Evolutionary conservation across 1,140 invertebrate species (phyloP).

Genomic region (Solenopsis invicta): DNA sequence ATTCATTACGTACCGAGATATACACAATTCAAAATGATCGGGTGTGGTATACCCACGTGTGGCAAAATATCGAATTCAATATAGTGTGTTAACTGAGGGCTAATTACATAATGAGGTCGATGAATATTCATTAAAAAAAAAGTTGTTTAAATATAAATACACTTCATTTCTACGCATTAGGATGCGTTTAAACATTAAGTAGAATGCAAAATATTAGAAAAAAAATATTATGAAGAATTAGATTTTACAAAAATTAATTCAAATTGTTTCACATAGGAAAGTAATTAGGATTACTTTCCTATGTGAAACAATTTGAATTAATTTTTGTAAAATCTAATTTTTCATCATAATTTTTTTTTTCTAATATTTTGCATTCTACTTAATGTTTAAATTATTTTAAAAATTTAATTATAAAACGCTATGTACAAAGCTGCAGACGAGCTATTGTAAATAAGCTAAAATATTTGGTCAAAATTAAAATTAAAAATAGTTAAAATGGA

Average conservation of each 20-base stretch:
- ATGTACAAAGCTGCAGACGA: slow-evolving; percentile 71
- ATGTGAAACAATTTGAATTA: background rate
- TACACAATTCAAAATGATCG: too few relatives aligned
- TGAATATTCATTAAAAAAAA: background rate
- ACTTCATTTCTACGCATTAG: background rate
- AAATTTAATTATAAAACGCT: slow-evolving; percentile 53
- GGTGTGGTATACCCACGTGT: too few relatives aligned
- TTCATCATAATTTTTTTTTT: background rate
- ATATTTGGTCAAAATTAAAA: slow-evolving; percentile 33
- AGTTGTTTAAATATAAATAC: background rate
- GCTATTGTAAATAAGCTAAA: slow-evolving; percentile 31
- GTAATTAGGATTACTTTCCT: slow-evolving; percentile 16
- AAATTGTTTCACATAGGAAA: background rate
- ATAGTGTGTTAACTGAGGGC: too few relatives aligned
- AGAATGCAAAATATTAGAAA: background rate
- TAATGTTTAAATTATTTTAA: slow-evolving; percentile 72
- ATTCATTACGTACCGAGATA: too few relatives aligned
- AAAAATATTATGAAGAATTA: background rate
- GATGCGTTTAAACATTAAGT: slow-evolving; percentile 73
- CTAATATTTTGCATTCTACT: background rate
- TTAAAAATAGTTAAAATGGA: background rate
- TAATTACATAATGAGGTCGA: background rate
- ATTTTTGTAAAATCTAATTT: slow-evolving; percentile 17
- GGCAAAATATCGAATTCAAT: too few relatives aligned
- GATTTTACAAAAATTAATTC: background rate